Conservation (phyloP, 2,113 vertebrate genomes). For the Lampris incognitus region DNA sequence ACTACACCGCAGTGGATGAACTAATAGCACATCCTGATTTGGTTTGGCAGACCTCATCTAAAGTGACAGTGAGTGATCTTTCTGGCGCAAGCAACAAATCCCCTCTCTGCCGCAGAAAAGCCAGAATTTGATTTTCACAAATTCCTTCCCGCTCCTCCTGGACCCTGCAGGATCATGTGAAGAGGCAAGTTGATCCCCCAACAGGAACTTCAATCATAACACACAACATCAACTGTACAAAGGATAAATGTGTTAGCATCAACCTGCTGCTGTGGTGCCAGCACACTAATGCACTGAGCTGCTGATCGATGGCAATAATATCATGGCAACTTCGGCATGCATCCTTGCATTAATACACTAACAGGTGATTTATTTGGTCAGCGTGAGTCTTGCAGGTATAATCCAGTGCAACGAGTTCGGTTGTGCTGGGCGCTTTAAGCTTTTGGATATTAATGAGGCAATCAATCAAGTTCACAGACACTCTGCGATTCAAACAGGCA, state of each 20-base stretch:
- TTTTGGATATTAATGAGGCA: constrained; percentile 63
- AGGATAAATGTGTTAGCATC: constrained; percentile 53
- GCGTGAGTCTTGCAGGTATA: constrained; percentile 43
- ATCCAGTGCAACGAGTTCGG: constrained; percentile 48
- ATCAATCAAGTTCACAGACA: constrained; percentile 65
- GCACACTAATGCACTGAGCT: constrained; percentile 31
- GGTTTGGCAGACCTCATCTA: constrained; percentile 13
- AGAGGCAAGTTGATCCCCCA: constrained; percentile 39
- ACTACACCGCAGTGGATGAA: constrained; percentile 20
- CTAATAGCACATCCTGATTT: constrained; percentile 36
- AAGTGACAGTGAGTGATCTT: no score
- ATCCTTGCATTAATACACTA: constrained; percentile 47
- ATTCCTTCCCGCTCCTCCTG: not conserved
- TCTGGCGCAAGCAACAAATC: constrained; percentile 1
- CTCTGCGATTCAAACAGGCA: constrained; percentile 26
- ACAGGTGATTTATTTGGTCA: constrained; percentile 60
- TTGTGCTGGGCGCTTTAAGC: constrained; percentile 24
- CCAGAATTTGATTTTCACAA: constrained; percentile 50
- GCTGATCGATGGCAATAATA: constrained; percentile 64
- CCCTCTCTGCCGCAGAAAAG: constrained; percentile 2
- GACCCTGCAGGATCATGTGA: constrained; percentile 22
- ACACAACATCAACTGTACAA: constrained; percentile 31
- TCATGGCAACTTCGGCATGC: constrained; percentile 45
- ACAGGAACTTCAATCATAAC: constrained; percentile 48
- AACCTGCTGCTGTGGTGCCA: constrained; percentile 18